Base-by-base conservation (phyloP, 2,113 vertebrate genomes). In the Nymphicus hollandicus region DNA sequence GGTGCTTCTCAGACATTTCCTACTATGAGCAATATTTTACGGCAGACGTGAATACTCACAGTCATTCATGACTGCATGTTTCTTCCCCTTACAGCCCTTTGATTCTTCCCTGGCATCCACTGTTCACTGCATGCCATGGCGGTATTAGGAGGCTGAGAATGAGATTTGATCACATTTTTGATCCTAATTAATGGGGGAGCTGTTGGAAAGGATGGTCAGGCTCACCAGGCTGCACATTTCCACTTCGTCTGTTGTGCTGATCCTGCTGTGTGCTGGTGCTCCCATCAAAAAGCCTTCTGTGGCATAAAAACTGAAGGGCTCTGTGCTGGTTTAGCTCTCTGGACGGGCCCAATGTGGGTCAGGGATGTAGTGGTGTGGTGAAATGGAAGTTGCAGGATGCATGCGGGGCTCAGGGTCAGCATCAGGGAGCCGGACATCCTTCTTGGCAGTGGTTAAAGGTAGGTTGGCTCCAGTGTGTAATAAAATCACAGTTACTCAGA, bases 11-110 rank as follows among this genome's bases (percentile, higher is more conserved):
- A 86, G 80, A 43, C 70, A 43, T 86, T 88, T 95, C 65, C 18
- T 52, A 76, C 71, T 74, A 79, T 83, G 20, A 92, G 46, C 25
- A 7, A 2, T 39, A 68, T 81, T 93, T 93, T 81, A 88, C n/a
- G 82, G 80, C 74, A 76, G 64, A 92, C 88, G 78, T 93, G 63
- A 91, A 95, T 93, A 95, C 69, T 71, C 86, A 79, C 3, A 20
- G 86, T 81, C 61, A 44, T 93, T 92, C 39, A 33, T 8, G 70
- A 89, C 55, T n/a, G 28, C 24, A 8, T 41, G n/a, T 55, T 93
- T 76, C 60, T 83, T 86, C 41, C 28, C 55, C 17, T 61, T 41
- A n/a, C 5, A 76, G 25, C n/a, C 31, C 25, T 80, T 77, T 77
- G 60, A 50, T 91, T 83, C 84, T 76, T 81, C 80, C 46, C 73